These are phyloP conservation scores for Tyto alba DNA, from an alignment of 2,113 vertebrate species.

Conservation along the genomic window DNA sequence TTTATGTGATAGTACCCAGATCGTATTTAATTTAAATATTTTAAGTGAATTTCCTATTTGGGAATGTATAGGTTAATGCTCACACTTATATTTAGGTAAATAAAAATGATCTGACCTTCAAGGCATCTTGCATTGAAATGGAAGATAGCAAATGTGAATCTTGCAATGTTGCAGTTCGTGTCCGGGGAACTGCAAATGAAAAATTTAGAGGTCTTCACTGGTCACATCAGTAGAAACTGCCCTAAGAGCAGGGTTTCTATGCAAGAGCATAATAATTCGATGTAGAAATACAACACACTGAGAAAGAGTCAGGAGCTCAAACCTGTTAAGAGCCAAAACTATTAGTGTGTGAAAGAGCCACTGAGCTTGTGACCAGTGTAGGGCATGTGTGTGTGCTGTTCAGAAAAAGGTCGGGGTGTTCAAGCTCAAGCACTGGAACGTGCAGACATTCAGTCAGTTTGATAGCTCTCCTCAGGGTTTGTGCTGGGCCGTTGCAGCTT, in stretches of 20 bases:
- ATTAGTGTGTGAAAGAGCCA: background rate
- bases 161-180: background rate
- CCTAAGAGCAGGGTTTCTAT: background rate
- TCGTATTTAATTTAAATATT: background rate
- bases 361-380: background rate
- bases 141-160: background rate
- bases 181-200: background rate
- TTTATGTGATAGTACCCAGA: background rate
- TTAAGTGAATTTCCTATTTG: background rate
- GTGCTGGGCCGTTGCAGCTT: background rate
- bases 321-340: background rate
- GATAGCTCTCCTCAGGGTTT: background rate
- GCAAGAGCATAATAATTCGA: background rate
- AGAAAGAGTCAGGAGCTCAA: background rate
- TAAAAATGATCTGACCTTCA: background rate
- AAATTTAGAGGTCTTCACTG: background rate
- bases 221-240: background rate
- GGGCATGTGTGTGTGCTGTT: background rate
- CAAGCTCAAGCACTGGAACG: background rate
- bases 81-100: background rate
- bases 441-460: background rate
- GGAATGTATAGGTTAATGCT: background rate
- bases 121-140: background rate
- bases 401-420: background rate
- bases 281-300: background rate